A percentile compares a stretch with the other conserved stretches of the same genome.
phyloP scores from a whole-genome alignment of 2,797 vertebrate species.

The Eospalax fontanierii region DNA sequence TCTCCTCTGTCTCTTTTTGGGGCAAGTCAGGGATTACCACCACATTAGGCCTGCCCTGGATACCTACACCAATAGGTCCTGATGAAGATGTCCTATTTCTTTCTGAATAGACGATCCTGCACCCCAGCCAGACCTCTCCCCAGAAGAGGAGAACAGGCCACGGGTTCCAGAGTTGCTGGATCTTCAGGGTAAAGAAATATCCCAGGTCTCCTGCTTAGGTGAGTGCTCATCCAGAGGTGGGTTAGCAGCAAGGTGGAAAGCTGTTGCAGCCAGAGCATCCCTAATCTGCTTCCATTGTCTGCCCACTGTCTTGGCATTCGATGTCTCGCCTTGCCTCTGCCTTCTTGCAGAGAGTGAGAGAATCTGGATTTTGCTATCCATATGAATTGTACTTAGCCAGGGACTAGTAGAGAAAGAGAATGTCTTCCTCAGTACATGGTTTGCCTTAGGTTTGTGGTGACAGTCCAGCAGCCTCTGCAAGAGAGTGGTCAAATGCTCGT shows the following conservation, averaged over 20 bases:
- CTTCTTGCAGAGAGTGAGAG: not conserved
- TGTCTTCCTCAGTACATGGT: not conserved
- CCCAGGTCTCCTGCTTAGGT: constrained; percentile 70
- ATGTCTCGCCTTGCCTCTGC: not conserved
- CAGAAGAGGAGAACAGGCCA: constrained; percentile 59
- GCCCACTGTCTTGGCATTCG: not conserved
- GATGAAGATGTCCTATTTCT: not conserved
- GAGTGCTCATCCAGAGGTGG: constrained; percentile 32
- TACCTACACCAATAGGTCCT: not conserved
- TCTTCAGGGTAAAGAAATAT: constrained; percentile 52
- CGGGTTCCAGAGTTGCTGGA: constrained; percentile 69
- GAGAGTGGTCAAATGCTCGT: not conserved
- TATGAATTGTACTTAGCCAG: not conserved
- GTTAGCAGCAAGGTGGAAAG: not conserved
- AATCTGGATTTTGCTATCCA: not conserved
- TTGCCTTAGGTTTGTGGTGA: not conserved
- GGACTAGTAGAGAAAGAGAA: not conserved
- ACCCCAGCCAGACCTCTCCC: constrained; percentile 47
- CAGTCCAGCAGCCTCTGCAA: not conserved
- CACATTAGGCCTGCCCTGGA: not conserved
- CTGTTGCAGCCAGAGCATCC: not conserved
- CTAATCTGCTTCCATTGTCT: not conserved
- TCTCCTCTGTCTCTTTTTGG: not conserved
- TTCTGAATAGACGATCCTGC: constrained; percentile 57
- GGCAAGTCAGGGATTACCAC: not conserved